Evolutionary conservation across 64 coral and sea anemone genomes (phyloP), one percentile per base, ranked within the genome.

Genomic region (Montipora efflorescens): DNA sequence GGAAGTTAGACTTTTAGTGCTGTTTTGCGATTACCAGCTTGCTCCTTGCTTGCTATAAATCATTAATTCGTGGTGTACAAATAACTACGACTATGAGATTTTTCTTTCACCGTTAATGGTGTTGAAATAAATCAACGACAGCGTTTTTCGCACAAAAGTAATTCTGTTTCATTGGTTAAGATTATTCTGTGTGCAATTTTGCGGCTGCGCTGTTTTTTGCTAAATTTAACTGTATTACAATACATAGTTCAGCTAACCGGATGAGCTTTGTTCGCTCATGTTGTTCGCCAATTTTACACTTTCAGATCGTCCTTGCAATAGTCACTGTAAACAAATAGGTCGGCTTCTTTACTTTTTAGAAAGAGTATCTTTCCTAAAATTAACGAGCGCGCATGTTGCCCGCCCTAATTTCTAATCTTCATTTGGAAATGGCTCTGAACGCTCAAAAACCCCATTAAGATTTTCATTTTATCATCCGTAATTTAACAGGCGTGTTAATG

Each of bases 11-110:
- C 25, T 55, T 18, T 16, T 22, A 71, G 64, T 50, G 36, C 66
- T 23, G 43, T 86, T 71, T 86, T 1, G 47, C 45, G 82, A 86
- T 72, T 86, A 86, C 82, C 8, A 36, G 47, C 44, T 22, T 48
- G 82, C 62, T 86, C 67, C 64, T 86, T 86, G 82, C 82, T 71
- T 45, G 82, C 46, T 43, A 11, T 86, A 66, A 86, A 86, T 86
- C 50, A 86, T 86, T 86, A 20, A 86, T 86, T 69, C 66, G 47
- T 11, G 45, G 82, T 71, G 82, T 86, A 86, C 82, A 86, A 86
- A 86, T 48, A 72, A 25, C 64, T 36, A 19, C 47, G 9, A 64
- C 61, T 64, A 3, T 12, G 82, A 70, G 66, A 84, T 86, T 86
- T 86, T 86, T 64, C 1, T 61, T 84, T 47, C 12, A n/a, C 4